Base-by-base conservation (phyloP, 1,140 invertebrate genomes). In the Drusus annulatus region DNA sequence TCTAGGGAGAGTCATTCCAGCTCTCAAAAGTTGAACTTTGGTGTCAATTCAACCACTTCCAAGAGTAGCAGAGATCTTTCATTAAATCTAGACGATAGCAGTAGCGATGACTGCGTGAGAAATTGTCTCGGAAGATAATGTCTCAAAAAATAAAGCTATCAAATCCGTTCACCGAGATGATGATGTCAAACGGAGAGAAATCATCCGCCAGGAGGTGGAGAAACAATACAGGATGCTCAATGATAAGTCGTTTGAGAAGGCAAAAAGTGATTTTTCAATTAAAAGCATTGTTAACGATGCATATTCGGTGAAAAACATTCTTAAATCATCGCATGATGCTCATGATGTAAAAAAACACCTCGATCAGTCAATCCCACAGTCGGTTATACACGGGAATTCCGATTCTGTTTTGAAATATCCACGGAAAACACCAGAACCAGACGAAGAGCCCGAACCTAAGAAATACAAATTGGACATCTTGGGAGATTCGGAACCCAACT, bases 21-120 rank as follows among this genome's bases (percentile, higher is more conserved):
- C 23, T 36, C 68, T 52, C 54, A 75, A 31, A 75, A 75, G 36
- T 17, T 75, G 8, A 75, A 75, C 28, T 75, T 75, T n/a, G n/a
- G n/a, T n/a, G n/a, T n/a, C 25, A 28, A 1, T 58, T 36, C 31
- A 28, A 54, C 21, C 15, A 4, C 51, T 16, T 23, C 21, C 15
- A 75, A n/a, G n/a, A n/a, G 51, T 25, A n/a, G 16, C 19, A 45
- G 68, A 15, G 19, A 58, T 36, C 71, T 10, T 13, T 58, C 80
- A 16, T 54, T 80, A 45, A 74, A 73, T 68, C n/a, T 77, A 16
- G 79, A 83, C 58, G 82, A 83, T 52, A 83, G 82, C 58, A 83
- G 82, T 23, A 83, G 82, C 50, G 82, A 83, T 36, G 82, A 83
- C 62, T 83, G 82, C 50, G 78, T 83, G n/a, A 8, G 82, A 83